These are phyloP conservation scores for Amazona vittata DNA, from an alignment of 2,113 vertebrate genomes.

Conservation along the genomic window DNA sequence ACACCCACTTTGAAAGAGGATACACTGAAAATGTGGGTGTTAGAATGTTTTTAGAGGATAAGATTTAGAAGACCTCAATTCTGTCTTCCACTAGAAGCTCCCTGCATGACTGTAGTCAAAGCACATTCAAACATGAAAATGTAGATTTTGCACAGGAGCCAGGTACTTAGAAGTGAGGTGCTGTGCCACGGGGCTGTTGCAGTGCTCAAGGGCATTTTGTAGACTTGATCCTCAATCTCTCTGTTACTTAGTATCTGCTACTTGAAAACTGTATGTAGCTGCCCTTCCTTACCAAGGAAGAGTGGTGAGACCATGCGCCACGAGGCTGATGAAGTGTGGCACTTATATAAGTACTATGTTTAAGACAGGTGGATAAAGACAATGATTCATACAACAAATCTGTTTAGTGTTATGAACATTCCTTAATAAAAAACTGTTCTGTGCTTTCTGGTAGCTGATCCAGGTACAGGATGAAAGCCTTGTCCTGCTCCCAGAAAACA, in stretches of 20 bases:
- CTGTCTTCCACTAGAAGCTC: neutral
- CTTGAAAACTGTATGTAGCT: neutral
- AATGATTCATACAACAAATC: neutral
- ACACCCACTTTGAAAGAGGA: neutral
- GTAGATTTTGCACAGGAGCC: neutral
- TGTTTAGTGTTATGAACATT: neutral
- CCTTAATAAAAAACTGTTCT: neutral
- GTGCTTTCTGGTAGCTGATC: neutral
- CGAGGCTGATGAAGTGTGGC: neutral
- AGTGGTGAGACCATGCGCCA: neutral
- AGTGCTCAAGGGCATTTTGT: neutral
- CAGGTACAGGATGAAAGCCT: neutral
- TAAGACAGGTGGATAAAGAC: neutral
- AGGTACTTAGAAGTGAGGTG: neutral
- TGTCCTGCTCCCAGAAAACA: neutral
- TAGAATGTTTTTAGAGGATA: neutral
- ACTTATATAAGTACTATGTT: neutral
- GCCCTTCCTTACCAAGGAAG: neutral
- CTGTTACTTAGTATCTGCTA: neutral
- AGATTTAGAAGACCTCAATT: neutral
- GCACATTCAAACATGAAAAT: neutral
- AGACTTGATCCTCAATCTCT: neutral
- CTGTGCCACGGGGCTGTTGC: neutral
- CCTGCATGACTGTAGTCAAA: neutral
- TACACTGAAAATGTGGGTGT: neutral